Evolutionary conservation across 2,888 invertebrate genomes (phyloP), one percentile per base, ranked within the genome.

Genomic region (Tetrapedia diversipes): DNA sequence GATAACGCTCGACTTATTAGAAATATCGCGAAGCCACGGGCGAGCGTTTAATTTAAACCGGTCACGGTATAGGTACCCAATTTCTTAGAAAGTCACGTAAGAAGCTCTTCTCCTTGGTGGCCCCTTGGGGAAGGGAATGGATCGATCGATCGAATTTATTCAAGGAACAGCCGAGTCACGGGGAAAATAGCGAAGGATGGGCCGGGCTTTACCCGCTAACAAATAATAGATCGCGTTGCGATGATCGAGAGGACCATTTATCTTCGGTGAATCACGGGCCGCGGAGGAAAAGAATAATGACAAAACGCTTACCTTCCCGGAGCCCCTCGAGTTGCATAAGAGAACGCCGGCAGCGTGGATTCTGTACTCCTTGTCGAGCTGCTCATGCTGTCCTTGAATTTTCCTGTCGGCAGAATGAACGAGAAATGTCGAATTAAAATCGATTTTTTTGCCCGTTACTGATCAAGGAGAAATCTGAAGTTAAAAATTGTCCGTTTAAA

Each of bases 381-480:
- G 94, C 86, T 95, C 94, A 88, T 95, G 94, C 86, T 95, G 95
- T 72, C 94, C 93, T 91, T 95, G 95, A 82, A 95, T 95, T 84
- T 95, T 94, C 80, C 95, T 95, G 92, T 78, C 95, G 95, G 92
- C 64, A 81, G 70, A 67, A 34, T 32, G 59, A 77, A 77, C 60
- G 45, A 68, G 73, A 75, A 79, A 51, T 22, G 27, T 32, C 27
- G 8, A 10, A 8, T 59, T 60, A 34, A 3, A 41, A 41, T 34
- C 19, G 6, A 14, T 37, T 22, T 16, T n/a, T 29, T 4, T 22
- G 3, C 11, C 3, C n/a, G 2, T 71, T 39, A 61, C 51, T 10
- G 37, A n/a, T 32, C 14, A 2, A n/a, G n/a, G n/a, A 27, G 2
- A 14, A 51, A n/a, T n/a, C n/a, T n/a, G n/a, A n/a, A n/a, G n/a